phyloP scores from a whole-genome alignment of 2,113 vertebrate genomes.

The Falcunculus frontatus region DNA sequence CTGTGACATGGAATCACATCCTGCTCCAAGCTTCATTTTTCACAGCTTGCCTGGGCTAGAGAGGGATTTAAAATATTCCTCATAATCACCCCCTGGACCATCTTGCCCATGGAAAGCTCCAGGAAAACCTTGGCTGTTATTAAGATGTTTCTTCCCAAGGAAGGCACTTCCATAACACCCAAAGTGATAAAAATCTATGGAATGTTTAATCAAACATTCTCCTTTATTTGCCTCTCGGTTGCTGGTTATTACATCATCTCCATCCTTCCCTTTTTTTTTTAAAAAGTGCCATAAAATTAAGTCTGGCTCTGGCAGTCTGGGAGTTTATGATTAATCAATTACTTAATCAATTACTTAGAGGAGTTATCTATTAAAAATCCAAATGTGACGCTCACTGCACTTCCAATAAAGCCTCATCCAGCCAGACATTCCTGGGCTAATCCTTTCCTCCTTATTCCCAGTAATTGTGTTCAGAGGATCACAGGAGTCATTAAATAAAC shows the following conservation, averaged over 20 bases:
- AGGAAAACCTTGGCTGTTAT: background rate
- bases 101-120: background rate
- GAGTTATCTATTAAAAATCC: conserved; percentile 58
- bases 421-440: background rate
- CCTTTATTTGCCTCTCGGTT: conserved; percentile 22
- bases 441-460: conserved; percentile 38
- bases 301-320: conserved; percentile 16
- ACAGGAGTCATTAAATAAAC: conserved; percentile 49
- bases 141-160: background rate
- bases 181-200: background rate
- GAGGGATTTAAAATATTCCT: background rate
- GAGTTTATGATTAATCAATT: conserved; percentile 69
- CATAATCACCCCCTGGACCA: background rate
- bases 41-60: background rate
- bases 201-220: conserved; percentile 53
- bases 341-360: conserved; percentile 64
- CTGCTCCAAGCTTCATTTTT: background rate
- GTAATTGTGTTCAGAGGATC: conserved; percentile 42
- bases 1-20: background rate
- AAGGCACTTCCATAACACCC: background rate
- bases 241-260: conserved; percentile 47
- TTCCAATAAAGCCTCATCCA: conserved; percentile 23
- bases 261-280: background rate
- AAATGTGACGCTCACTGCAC: background rate
- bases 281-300: conserved; percentile 37